These are phyloP conservation scores for Siphamia tubifer DNA, from an alignment of 2,113 vertebrate species.

Conservation along the genomic window DNA sequence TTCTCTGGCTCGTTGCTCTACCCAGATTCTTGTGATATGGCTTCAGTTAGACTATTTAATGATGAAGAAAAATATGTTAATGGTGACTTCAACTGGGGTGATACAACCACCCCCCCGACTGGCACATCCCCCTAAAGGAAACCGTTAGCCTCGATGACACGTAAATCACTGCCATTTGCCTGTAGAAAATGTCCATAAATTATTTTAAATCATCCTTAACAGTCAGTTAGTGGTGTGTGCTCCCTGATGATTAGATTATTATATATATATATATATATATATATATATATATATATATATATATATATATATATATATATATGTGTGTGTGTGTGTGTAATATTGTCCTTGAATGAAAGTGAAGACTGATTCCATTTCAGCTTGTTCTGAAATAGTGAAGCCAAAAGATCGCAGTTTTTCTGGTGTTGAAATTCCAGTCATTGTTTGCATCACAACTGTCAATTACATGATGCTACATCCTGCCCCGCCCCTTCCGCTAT, in stretches of 20 bases:
- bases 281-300: too few species aligned
- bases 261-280: too few species aligned
- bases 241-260: not conserved
- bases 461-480: too few species aligned
- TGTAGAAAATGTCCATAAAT: not conserved
- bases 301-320: too few species aligned
- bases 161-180: not conserved
- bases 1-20: conserved; percentile 76
- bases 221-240: not conserved
- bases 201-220: not conserved
- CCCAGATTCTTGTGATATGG: conserved; percentile 65
- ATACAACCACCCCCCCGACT: not conserved
- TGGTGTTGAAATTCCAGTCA: too few species aligned
- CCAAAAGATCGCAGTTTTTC: too few species aligned
- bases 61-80: accelerated
- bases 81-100: not conserved
- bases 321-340: too few species aligned
- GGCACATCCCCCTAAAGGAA: not conserved
- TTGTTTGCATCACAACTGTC: too few species aligned
- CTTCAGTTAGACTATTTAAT: not conserved
- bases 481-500: too few species aligned
- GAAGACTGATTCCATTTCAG: too few species aligned
- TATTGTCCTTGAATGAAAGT: too few species aligned
- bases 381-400: too few species aligned
- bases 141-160: not conserved